These are phyloP conservation scores for Stegodyphus mimosarum DNA, from an alignment of 1,140 invertebrate genomes.

Conservation along the genomic window DNA sequence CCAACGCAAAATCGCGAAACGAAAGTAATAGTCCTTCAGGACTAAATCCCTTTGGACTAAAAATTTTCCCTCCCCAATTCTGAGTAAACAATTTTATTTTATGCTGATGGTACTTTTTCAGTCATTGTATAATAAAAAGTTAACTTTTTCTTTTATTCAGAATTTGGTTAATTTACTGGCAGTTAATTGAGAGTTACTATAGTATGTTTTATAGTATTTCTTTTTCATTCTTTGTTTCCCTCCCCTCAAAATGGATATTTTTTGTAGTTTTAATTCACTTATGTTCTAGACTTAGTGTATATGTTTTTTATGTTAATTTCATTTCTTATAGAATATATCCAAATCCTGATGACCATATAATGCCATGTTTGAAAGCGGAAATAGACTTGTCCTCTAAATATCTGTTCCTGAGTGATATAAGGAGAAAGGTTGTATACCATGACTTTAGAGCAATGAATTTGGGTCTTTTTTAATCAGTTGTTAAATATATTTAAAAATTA, in stretches of 20 bases:
- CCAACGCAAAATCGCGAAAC: too few species aligned
- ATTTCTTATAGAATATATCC: conserved; percentile 35
- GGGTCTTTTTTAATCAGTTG: not conserved
- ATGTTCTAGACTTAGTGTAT: too few species aligned
- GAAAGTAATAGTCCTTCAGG: too few species aligned
- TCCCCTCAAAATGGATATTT: too few species aligned
- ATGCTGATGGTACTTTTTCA: too few species aligned
- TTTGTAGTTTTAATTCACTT: too few species aligned
- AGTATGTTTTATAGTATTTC: not conserved
- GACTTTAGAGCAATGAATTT: not conserved
- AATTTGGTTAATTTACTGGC: not conserved
- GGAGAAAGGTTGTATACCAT: conserved; percentile 70
- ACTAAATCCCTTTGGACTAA: too few species aligned
- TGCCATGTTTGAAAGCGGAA: conserved; percentile 77
- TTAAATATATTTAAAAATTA: not conserved
- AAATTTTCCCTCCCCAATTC: too few species aligned
- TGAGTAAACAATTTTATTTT: too few species aligned
- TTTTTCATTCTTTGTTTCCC: not conserved
- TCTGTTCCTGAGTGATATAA: conserved; percentile 85
- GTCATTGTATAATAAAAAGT: too few species aligned
- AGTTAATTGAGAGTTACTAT: not conserved
- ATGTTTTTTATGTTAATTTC: too few species aligned
- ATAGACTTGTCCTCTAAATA: conserved; percentile 85
- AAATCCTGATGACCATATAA: conserved; percentile 51
- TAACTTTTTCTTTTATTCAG: too few species aligned